phyloP scores from a whole-genome alignment of 2,797 vertebrate species.

The Acanthurus leucopareius region DNA sequence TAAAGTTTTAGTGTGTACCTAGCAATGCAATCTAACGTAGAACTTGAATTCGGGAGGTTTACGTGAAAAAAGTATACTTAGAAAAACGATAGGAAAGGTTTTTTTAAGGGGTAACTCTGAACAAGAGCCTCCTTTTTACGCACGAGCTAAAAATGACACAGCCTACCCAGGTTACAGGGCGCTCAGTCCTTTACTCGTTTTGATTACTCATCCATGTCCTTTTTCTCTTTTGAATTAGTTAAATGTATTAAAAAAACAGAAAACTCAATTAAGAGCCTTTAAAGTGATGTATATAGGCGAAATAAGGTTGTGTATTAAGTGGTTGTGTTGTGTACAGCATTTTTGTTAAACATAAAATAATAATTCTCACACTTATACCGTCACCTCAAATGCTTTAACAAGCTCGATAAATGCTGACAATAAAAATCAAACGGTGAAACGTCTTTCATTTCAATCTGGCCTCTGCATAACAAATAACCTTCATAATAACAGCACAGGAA shows the following conservation, averaged over 20 bases:
- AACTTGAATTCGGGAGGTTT: neutral
- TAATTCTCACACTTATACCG: neutral
- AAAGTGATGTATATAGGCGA: no score
- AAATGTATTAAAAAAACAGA: no score
- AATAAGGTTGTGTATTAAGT: no score
- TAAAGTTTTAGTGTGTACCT: neutral
- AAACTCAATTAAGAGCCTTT: no score
- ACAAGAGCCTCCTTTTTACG: neutral
- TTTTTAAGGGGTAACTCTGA: neutral
- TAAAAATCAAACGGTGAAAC: neutral
- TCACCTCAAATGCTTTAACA: neutral
- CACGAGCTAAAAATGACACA: neutral
- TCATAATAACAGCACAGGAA: slow-evolving; percentile 22
- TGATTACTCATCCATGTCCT: neutral
- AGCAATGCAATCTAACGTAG: neutral
- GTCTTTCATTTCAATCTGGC: neutral
- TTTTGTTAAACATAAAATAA: neutral
- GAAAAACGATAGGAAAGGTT: neutral
- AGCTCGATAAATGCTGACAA: neutral
- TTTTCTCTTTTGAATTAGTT: neutral
- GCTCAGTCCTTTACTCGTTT: neutral
- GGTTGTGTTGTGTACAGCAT: no score
- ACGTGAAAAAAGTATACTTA: neutral
- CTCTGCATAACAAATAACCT: neutral
- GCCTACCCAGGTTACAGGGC: neutral